phyloP scores from a whole-genome alignment of 2,113 vertebrate species.

The Crotalus helleri region DNA sequence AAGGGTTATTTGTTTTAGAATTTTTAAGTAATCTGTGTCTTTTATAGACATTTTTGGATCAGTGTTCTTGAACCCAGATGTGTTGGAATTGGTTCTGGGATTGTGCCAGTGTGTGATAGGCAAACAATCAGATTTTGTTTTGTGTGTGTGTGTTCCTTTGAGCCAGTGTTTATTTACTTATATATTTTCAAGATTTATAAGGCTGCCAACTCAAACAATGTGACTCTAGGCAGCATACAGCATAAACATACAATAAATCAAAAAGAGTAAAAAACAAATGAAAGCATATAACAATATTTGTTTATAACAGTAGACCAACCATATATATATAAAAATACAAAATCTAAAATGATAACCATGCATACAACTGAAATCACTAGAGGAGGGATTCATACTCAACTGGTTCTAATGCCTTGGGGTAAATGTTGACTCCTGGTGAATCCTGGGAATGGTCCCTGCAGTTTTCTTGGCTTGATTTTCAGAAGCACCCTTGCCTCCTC shows the following conservation, averaged over 20 bases:
- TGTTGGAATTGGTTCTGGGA: background rate
- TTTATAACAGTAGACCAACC: background rate
- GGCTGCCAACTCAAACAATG: background rate
- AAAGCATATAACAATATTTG: background rate
- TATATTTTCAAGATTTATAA: background rate
- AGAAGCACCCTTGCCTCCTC: background rate
- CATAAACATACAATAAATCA: background rate
- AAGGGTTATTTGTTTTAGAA: background rate
- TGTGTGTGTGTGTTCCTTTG: background rate
- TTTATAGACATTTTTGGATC: background rate
- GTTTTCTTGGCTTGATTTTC: background rate
- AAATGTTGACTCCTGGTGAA: background rate
- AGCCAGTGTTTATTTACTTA: background rate
- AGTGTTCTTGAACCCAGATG: background rate
- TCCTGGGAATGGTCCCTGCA: background rate
- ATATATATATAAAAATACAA: background rate
- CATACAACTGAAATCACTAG: background rate
- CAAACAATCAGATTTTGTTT: background rate
- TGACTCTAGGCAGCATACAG: background rate
- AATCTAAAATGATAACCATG: background rate
- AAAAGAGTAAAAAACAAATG: background rate
- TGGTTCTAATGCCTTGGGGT: background rate
- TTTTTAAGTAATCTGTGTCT: background rate
- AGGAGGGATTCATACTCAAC: background rate
- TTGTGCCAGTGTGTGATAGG: background rate